Evolutionary conservation across 2,797 vertebrate genomes (phyloP).

Genomic region (Myiothlypis coronata): DNA sequence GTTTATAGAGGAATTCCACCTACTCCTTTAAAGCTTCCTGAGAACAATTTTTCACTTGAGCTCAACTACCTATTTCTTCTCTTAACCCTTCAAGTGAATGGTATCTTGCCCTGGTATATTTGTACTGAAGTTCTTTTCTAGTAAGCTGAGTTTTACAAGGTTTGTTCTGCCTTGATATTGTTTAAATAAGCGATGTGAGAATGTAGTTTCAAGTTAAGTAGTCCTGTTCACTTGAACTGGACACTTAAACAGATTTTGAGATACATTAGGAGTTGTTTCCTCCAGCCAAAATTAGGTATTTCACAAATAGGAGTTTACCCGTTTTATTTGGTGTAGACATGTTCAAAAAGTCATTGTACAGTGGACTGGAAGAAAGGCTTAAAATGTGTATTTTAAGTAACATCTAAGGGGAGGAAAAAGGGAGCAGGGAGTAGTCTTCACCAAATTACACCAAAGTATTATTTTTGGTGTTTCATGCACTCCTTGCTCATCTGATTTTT

Average conservation of each 20-base stretch:
- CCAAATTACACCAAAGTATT: neutral
- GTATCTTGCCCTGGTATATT: neutral
- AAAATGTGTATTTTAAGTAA: neutral
- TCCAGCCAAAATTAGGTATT: neutral
- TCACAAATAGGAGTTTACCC: neutral
- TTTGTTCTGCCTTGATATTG: neutral
- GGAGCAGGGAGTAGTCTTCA: neutral
- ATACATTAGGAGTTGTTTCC: neutral
- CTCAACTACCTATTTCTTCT: neutral
- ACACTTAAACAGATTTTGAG: neutral
- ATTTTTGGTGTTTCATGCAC: neutral
- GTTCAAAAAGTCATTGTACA: neutral
- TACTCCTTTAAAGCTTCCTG: neutral
- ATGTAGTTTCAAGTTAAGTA: neutral
- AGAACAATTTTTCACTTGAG: neutral
- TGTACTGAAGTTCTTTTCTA: neutral
- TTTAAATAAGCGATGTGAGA: neutral
- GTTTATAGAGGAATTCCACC: neutral
- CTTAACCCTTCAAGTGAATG: neutral
- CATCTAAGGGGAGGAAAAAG: neutral
- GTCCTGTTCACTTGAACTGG: neutral
- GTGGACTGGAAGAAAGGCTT: neutral
- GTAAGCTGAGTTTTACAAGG: neutral
- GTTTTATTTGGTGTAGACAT: neutral
- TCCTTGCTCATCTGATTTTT: neutral